These are phyloP conservation scores for Melanophora roralis DNA, from an alignment of 2,888 invertebrate species.

Conservation along the genomic window DNA sequence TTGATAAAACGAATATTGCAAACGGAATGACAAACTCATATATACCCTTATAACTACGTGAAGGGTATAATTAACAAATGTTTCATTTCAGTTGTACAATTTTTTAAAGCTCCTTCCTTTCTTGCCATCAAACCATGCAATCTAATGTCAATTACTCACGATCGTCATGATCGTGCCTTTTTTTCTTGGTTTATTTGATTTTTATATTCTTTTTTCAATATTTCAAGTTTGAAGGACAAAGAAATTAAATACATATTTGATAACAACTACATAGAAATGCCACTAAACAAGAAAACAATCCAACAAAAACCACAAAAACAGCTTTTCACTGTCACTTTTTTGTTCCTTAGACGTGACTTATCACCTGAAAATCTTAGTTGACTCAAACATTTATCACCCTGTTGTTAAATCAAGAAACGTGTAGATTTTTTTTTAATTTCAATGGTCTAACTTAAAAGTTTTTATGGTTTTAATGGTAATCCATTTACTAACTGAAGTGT, in stretches of 20 bases:
- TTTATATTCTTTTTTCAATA: slow-evolving; percentile 19
- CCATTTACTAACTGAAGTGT: slow-evolving; percentile 55
- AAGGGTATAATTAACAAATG: too few species aligned
- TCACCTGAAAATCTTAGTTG: slow-evolving; percentile 55
- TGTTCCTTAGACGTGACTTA: slow-evolving; percentile 54
- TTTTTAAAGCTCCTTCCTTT: neutral
- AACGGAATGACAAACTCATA: too few species aligned
- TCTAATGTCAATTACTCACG: slow-evolving; percentile 63
- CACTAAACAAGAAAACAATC: neutral
- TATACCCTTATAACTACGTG: too few species aligned
- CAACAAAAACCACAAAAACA: neutral
- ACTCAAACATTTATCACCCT: slow-evolving; percentile 56
- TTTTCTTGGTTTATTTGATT: slow-evolving; percentile 35
- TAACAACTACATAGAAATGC: slow-evolving; percentile 1
- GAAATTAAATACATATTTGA: slow-evolving; percentile 58
- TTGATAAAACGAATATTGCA: too few species aligned
- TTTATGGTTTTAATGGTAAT: slow-evolving; percentile 45
- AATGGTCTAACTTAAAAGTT: neutral
- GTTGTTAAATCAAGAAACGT: slow-evolving; percentile 57
- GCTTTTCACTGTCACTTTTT: slow-evolving; percentile 15
- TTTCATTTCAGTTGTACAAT: neutral
- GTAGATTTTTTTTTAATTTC: slow-evolving; percentile 18
- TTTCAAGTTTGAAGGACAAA: slow-evolving; percentile 56
- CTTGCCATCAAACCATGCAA: slow-evolving; percentile 18
- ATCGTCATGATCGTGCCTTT: slow-evolving; percentile 56